Percentiles rank a stretch among this genome's conserved stretches.
Evolutionary conservation across 2,888 invertebrate genomes (phyloP).

Genomic region (Caenorhabditis sp.): DNA sequence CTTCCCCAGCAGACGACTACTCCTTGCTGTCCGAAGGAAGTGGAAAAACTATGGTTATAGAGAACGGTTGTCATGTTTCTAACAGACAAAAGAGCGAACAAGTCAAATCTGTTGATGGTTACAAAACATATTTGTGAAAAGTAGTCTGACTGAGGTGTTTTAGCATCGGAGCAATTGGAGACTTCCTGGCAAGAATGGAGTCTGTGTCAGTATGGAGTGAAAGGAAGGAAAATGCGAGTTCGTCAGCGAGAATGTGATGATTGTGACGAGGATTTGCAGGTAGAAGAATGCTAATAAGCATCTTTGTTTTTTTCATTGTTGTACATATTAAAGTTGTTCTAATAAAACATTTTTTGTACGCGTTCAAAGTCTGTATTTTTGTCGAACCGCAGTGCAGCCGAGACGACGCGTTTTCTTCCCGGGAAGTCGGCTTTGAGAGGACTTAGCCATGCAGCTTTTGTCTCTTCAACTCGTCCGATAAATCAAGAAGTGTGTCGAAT

Average conservation of each 20-base stretch:
- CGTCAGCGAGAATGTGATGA: conserved; percentile 72
- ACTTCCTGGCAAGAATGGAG: conserved; percentile 70
- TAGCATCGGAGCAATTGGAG: conserved; percentile 28
- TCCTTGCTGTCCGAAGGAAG: conserved; percentile 64
- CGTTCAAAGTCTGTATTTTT: no score
- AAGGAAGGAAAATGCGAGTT: conserved; percentile 67
- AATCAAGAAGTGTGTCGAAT: conserved; percentile 52
- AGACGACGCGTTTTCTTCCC: conserved; percentile 12
- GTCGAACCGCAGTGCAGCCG: no score
- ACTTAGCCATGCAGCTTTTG: conserved; percentile 32
- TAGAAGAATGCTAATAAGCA: conserved; percentile 63
- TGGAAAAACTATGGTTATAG: conserved; percentile 72
- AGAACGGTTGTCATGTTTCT: conserved; percentile 70
- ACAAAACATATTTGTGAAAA: background rate
- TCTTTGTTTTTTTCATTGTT: conserved; percentile 9
- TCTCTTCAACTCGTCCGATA: conserved; percentile 53
- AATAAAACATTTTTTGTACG: conserved; percentile 9
- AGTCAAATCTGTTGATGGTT: background rate
- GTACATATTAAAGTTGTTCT: conserved; percentile 7
- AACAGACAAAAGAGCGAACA: conserved; percentile 9
- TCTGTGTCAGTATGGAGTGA: conserved; percentile 68
- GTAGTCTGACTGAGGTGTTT: background rate
- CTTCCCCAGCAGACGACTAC: conserved; percentile 57
- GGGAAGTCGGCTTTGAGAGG: background rate
- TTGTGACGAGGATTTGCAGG: conserved; percentile 72